These are phyloP conservation scores for Teleogryllus occipitalis DNA, from an alignment of 1,140 invertebrate species.

Conservation along the genomic window DNA sequence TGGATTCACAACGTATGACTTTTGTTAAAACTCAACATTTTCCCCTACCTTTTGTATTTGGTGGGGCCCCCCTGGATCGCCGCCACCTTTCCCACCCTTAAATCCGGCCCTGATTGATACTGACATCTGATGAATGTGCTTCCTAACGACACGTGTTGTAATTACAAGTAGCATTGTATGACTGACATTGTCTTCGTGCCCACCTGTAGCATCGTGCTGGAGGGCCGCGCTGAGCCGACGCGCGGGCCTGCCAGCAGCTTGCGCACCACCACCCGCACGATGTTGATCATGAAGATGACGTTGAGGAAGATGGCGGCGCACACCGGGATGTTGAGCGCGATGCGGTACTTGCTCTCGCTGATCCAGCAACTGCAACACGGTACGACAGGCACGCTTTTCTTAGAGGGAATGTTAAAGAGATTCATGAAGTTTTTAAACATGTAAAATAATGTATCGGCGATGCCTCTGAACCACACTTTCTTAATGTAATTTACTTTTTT, in stretches of 20 bases:
- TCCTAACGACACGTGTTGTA: background rate
- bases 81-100: too few relatives aligned
- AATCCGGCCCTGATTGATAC: too few relatives aligned
- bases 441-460: too few relatives aligned
- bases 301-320: slow-evolving; percentile 73
- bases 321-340: slow-evolving; percentile 69
- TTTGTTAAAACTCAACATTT: too few relatives aligned
- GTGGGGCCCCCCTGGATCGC: too few relatives aligned
- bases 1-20: too few relatives aligned
- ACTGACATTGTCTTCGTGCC: background rate
- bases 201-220: slow-evolving; percentile 54
- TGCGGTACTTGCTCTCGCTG: slow-evolving; percentile 58
- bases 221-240: slow-evolving; percentile 32
- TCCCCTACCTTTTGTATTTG: too few relatives aligned
- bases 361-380: slow-evolving; percentile 68
- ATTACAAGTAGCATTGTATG: background rate
- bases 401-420: too few relatives aligned
- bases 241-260: slow-evolving; percentile 60
- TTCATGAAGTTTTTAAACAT: too few relatives aligned
- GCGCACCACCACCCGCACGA: slow-evolving; percentile 81
- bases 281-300: slow-evolving; percentile 85
- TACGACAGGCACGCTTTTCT: background rate
- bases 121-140: too few relatives aligned
- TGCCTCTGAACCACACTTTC: too few relatives aligned
- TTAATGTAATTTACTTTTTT: too few relatives aligned